Base-by-base conservation (phyloP, 2,797 vertebrate genomes). In the Molossus alvarezi region DNA sequence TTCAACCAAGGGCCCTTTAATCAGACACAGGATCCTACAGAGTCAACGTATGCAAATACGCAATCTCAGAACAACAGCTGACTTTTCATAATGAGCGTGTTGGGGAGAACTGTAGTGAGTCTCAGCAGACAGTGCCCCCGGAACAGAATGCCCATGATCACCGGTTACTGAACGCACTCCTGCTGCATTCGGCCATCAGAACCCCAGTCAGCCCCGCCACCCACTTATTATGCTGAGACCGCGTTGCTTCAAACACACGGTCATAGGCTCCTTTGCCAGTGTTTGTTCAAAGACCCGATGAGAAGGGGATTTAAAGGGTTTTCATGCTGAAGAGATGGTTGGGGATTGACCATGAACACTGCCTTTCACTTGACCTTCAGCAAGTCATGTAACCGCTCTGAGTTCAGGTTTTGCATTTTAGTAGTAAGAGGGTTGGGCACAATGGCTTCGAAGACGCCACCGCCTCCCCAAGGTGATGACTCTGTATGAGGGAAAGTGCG, bases 1-100 rank as follows among this genome's bases (percentile, higher is more conserved):
- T 96, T 89, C 96, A 93, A 91, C 89, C 45, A 95, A 41, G 21
- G 86, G 82, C 79, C 83, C 91, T 97, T 97, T 97, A 95, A 97
- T 97, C 97, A 97, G 80, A 76, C 97, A 90, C 95, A 88, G 93
- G 93, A 93, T 96, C 92, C 62, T 80, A 82, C 65, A 45, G 81
- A 81, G 90, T 88, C 95, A 96, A 84, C 3, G 25, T 55, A 65
- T 81, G 92, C 91, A 96, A 98, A 97, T 94, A 91, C 20, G 83
- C 92, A 88, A 88, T 91, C 95, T 93, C 65, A 48, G 88, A 96
- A 93, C 79, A 91, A 92, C 90, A 77, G 93, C 95, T 86, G 53
- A 92, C 85, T 95, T 91, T 95, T 88, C 23, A 53, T 95, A 96
- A 97, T 91, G 94, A 95, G 88, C 27, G 21, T 23, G 45, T 20